phyloP scores from a whole-genome alignment of 2,888 invertebrate species.

The Drosophila gaucha region DNA sequence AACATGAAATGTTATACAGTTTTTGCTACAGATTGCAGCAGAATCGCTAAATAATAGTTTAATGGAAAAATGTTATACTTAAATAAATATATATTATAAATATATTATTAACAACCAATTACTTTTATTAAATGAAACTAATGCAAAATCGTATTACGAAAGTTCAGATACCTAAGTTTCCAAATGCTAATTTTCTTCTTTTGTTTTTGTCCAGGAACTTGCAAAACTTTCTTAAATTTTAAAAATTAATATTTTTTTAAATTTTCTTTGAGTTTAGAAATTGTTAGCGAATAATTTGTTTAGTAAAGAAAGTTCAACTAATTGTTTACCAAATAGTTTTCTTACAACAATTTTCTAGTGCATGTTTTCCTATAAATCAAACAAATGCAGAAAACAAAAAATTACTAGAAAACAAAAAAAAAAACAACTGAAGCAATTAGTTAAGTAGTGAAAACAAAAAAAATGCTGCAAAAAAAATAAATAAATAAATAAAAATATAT shows the following conservation, averaged over 20 bases:
- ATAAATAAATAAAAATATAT: constrained; percentile 13
- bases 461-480: constrained; percentile 55
- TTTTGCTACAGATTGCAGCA: constrained; percentile 62
- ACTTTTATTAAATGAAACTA: constrained; percentile 55
- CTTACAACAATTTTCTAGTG: constrained; percentile 59
- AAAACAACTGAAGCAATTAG: constrained; percentile 51
- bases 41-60: constrained; percentile 71
- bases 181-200: neutral
- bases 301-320: constrained; percentile 23
- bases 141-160: constrained; percentile 31
- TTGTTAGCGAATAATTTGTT: constrained; percentile 3
- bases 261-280: constrained; percentile 15
- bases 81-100: constrained; percentile 62
- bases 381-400: constrained; percentile 32
- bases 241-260: neutral
- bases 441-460: constrained; percentile 71
- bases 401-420: constrained; percentile 10
- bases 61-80: constrained; percentile 71
- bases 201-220: too few relatives aligned
- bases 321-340: constrained; percentile 60
- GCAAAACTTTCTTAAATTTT: neutral
- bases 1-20: constrained; percentile 57
- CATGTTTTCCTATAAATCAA: constrained; percentile 71
- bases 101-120: constrained; percentile 44
- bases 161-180: constrained; percentile 13